These are phyloP conservation scores for Itoplectis maculator DNA, from an alignment of 2,888 invertebrate species.

Conservation along the genomic window DNA sequence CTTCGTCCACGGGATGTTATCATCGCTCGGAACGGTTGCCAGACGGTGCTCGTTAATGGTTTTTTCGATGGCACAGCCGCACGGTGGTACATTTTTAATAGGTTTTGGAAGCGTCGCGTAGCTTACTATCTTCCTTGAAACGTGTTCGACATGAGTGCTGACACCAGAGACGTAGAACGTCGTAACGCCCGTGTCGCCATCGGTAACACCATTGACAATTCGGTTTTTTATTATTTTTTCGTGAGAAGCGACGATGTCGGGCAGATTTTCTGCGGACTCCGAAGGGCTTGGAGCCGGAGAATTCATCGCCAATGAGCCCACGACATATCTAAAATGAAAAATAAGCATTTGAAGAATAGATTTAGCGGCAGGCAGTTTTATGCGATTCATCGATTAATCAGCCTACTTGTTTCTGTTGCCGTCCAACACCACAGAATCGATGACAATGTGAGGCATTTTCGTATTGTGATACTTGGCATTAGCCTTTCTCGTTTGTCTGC, in stretches of 20 bases:
- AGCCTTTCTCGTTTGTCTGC: conserved; percentile 77
- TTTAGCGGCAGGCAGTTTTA: not conserved
- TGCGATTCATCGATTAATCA: conserved; percentile 14
- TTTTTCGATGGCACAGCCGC: conserved; percentile 75
- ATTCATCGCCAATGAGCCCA: conserved; percentile 77
- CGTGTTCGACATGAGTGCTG: conserved; percentile 69
- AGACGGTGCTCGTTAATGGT: conserved; percentile 69
- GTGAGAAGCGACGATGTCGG: conserved; percentile 73
- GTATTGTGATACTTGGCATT: conserved; percentile 72
- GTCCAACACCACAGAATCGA: conserved; percentile 74
- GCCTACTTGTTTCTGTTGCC: conserved; percentile 71
- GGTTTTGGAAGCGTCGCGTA: conserved; percentile 27
- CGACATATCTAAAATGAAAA: conserved; percentile 70
- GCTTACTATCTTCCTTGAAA: conserved; percentile 67
- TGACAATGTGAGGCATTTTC: conserved; percentile 73
- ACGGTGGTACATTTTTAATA: conserved; percentile 77
- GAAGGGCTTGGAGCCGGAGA: conserved; percentile 75
- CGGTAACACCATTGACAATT: conserved; percentile 70
- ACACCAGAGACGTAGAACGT: conserved; percentile 74
- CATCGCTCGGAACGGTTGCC: conserved; percentile 63
- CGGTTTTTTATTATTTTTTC: conserved; percentile 70
- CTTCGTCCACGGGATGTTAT: conserved; percentile 74
- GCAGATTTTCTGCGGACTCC: conserved; percentile 70
- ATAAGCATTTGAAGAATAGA: not conserved
- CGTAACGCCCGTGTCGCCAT: conserved; percentile 70